Percentiles rank a stretch among this genome's conserved stretches.
Evolutionary conservation across 2,888 invertebrate genomes (phyloP).

Genomic region (Pristionchus fissidentatus): DNA sequence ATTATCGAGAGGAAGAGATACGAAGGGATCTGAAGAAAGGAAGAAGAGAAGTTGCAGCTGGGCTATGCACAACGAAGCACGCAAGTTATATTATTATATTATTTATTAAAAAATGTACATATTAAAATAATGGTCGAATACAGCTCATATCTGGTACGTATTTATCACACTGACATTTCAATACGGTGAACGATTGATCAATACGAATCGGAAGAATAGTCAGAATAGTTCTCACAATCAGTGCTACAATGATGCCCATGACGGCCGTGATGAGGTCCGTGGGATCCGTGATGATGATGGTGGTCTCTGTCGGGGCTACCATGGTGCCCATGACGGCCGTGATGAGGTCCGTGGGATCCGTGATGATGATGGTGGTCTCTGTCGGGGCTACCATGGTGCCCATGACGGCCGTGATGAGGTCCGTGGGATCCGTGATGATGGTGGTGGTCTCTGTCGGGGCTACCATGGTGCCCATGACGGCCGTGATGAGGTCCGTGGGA

Average conservation of each 20-base stretch:
- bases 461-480: background rate
- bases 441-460: background rate
- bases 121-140: too few relatives aligned
- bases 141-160: too few relatives aligned
- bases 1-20: conserved; percentile 14
- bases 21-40: too few relatives aligned
- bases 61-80: too few relatives aligned
- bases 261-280: background rate
- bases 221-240: background rate
- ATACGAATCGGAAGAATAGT: background rate
- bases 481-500: background rate
- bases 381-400: background rate
- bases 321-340: background rate
- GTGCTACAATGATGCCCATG: background rate
- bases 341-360: background rate
- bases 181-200: too few relatives aligned
- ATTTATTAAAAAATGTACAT: background rate
- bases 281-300: background rate
- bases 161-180: too few relatives aligned
- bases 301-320: background rate
- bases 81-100: too few relatives aligned
- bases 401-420: background rate
- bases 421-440: background rate
- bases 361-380: background rate
- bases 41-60: too few relatives aligned